Conservation (phyloP, 2,888 invertebrate genomes). For the Eupithecia exiguata region DNA sequence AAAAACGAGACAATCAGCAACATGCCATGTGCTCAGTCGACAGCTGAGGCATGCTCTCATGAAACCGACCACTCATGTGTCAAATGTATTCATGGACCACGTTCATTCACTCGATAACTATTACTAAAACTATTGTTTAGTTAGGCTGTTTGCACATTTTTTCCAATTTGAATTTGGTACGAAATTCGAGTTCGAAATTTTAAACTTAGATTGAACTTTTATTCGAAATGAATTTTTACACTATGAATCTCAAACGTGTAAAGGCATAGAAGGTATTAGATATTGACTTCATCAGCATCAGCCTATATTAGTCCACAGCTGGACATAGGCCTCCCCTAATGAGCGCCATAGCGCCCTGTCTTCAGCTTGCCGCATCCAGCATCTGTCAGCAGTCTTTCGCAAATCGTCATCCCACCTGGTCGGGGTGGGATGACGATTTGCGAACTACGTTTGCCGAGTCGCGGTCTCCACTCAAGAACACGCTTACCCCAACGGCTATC, state of each 20-base stretch:
- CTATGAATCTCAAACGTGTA: background rate
- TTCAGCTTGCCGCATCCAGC: too few species aligned
- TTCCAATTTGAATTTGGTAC: background rate
- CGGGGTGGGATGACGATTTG: too few species aligned
- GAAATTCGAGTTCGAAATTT: background rate
- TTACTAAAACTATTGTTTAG: background rate
- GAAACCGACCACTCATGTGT: slow-evolving; percentile 52
- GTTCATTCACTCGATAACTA: slow-evolving; percentile 8
- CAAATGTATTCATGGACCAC: slow-evolving; percentile 46
- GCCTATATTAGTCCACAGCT: too few species aligned
- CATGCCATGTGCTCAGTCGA: slow-evolving; percentile 12
- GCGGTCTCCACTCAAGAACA: too few species aligned
- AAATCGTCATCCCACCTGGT: too few species aligned
- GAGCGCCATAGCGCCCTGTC: too few species aligned
- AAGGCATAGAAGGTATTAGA: background rate
- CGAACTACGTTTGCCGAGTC: too few species aligned
- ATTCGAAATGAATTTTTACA: background rate
- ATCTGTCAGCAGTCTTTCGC: too few species aligned
- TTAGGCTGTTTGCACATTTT: background rate
- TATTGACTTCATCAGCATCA: too few species aligned
- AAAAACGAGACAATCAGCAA: slow-evolving; percentile 9
- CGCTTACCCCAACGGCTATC: too few species aligned
- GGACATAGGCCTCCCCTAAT: too few species aligned
- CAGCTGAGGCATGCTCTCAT: slow-evolving; percentile 15
- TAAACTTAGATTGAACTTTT: background rate